A percentile compares a stretch with the other conserved stretches of the same genome.
Conservation (phyloP, 2,113 vertebrate genomes). For the Istiophorus platypterus region DNA sequence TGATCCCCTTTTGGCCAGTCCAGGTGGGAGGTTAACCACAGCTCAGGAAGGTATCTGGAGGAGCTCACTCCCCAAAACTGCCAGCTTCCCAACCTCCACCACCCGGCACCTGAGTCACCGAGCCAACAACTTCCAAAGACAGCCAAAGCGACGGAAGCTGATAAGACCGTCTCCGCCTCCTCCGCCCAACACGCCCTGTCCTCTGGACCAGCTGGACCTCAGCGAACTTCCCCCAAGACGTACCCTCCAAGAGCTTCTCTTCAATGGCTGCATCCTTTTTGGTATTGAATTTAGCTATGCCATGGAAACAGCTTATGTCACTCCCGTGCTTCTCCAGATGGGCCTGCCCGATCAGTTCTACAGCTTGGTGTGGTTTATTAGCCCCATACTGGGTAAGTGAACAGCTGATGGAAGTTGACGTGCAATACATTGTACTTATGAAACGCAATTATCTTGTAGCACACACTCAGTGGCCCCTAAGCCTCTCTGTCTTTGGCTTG, state of each 20-base stretch:
- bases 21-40: slow-evolving; percentile 77
- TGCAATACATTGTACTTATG: slow-evolving; percentile 10
- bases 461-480: neutral
- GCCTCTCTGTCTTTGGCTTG: slow-evolving; percentile 52
- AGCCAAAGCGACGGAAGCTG: slow-evolving; percentile 91
- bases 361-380: slow-evolving; percentile 98
- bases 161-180: slow-evolving; percentile 94
- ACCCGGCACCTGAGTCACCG: slow-evolving; percentile 94
- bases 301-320: slow-evolving; percentile 98
- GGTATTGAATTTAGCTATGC: slow-evolving; percentile 99
- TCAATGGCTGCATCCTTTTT: slow-evolving; percentile 95
- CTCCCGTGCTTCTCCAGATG: slow-evolving; percentile 96
- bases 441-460: neutral
- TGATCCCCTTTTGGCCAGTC: slow-evolving; percentile 86
- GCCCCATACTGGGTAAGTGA: slow-evolving; percentile 93
- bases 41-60: slow-evolving; percentile 90
- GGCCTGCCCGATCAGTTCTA: slow-evolving; percentile 96
- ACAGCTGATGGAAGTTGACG: neutral
- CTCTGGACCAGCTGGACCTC: slow-evolving; percentile 90
- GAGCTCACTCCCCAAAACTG: slow-evolving; percentile 82
- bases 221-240: slow-evolving; percentile 92
- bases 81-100: slow-evolving; percentile 86
- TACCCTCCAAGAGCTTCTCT: slow-evolving; percentile 92
- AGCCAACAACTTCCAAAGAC: slow-evolving; percentile 98
- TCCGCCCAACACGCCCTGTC: slow-evolving; percentile 95